Base-by-base conservation (phyloP, 2,888 invertebrate species). In the Scotopteryx bipunctaria region DNA sequence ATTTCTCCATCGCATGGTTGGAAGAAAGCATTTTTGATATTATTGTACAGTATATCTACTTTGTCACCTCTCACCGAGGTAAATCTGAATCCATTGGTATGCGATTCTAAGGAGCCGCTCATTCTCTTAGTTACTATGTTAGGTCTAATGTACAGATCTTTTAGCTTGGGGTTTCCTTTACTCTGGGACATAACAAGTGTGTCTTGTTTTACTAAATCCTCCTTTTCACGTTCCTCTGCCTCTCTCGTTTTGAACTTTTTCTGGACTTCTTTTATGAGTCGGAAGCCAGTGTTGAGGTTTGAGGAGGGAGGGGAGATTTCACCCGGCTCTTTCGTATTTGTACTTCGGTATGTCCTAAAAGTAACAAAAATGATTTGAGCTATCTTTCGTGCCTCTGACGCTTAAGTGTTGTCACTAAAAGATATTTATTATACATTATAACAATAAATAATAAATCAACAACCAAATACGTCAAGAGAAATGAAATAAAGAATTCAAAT, bases 31-130 rank as follows among this genome's bases (percentile, higher is more conserved):
- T 99, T 98, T 81, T 99, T 98, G 65, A 99, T 99, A 85, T 99
- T 99, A 90, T 99, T 99, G 85, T 99, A 99, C 43, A 99, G 90
- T 69, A 99, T 99, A 75, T 99, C 99, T 4, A 99, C 99, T 92
- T 99, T 99, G 77, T 99, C 99, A 3, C 99, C 99, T 69, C 99
- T 94, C n/a, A 99, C 97, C 0, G 99, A 99, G 0, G 99, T 99
- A 78, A 99, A 99, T 25, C 99, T 93, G 75, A 97, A 97, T 6
- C 99, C 99, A 75, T 99, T 99, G 0, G 95, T 93, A 73, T 99
- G 99, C 0, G 99, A 97, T 84, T 99, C 99, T 56, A 99, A 86
- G 1, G 95, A 94, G 16, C 96, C 97, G 14, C 97, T 97, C 94
- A 99, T 98, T 77, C 99, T 93, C 81, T 98, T 98, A 0, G 98